Conservation (phyloP, 30 jellyfish, hydroid and myxozoan genomes). For the Hydra vulgaris region DNA sequence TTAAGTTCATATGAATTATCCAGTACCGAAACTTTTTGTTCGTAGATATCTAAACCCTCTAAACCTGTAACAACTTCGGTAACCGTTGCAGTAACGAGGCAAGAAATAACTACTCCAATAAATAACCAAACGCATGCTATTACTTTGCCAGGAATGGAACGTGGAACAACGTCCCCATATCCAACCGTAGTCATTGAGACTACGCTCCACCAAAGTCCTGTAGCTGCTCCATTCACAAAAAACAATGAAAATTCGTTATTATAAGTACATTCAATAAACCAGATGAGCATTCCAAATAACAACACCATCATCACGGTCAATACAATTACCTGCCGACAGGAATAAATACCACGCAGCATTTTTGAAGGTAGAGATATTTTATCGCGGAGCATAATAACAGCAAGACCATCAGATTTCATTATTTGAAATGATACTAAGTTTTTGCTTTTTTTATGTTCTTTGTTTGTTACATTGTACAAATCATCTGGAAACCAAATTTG, state of each 20-base stretch:
- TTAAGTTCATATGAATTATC: neutral
- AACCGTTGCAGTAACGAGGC: slow-evolving; percentile 11
- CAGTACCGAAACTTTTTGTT: slow-evolving; percentile 4
- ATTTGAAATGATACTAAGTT: neutral
- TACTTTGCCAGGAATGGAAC: slow-evolving; percentile 1
- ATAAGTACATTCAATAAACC: neutral
- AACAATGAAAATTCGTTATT: neutral
- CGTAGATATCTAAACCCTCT: neutral
- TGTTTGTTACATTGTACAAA: neutral
- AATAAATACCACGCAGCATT: neutral
- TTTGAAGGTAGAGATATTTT: neutral
- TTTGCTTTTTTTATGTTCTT: neutral
- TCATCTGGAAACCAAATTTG: neutral
- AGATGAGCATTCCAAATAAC: neutral
- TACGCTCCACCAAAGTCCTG: slow-evolving; percentile 17
- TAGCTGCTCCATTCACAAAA: neutral
- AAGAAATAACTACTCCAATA: neutral
- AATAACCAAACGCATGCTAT: slow-evolving; percentile 8
- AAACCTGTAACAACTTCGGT: neutral
- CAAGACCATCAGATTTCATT: neutral
- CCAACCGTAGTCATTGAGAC: slow-evolving; percentile 28
- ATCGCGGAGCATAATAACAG: neutral
- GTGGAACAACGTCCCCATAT: slow-evolving; percentile 17
- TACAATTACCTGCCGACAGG: neutral
- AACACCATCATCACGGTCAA: neutral